These are phyloP conservation scores for Podarcis cretensis DNA, from an alignment of 2,113 vertebrate species.

Conservation along the genomic window DNA sequence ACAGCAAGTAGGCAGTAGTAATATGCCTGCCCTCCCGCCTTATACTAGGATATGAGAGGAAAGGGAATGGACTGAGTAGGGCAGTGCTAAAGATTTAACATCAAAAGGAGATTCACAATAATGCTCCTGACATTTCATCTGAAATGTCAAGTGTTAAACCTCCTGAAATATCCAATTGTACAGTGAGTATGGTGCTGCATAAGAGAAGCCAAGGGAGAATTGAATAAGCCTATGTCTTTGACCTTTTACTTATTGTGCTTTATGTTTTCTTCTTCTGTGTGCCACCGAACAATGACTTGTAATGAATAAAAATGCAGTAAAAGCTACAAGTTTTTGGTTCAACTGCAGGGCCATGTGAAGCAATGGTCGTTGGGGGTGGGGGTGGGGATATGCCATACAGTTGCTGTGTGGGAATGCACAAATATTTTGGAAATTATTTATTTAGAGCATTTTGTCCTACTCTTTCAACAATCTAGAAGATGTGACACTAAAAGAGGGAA, in stretches of 20 bases:
- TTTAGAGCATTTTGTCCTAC: no score
- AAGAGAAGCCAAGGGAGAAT: slow-evolving; percentile 48
- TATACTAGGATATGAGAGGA: slow-evolving; percentile 6
- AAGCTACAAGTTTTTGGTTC: neutral
- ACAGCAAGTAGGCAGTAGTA: neutral
- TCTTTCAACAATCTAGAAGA: no score
- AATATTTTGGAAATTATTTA: neutral
- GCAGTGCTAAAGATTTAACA: slow-evolving; percentile 51
- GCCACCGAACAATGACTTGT: slow-evolving; percentile 16
- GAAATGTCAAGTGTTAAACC: slow-evolving; percentile 68
- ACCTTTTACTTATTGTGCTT: slow-evolving; percentile 51
- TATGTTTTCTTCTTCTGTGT: slow-evolving; percentile 34
- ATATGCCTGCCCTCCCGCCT: neutral
- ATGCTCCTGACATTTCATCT: slow-evolving; percentile 64
- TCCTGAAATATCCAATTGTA: slow-evolving; percentile 56
- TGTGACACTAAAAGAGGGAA: no score
- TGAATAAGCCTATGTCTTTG: slow-evolving; percentile 55
- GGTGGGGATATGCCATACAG: neutral
- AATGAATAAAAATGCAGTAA: neutral
- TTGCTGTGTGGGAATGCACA: neutral
- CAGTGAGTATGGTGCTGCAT: slow-evolving; percentile 39
- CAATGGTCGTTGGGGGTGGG: no score
- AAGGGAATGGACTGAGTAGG: slow-evolving; percentile 13
- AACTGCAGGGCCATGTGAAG: neutral
- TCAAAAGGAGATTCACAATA: slow-evolving; percentile 38